These are phyloP conservation scores for Salvator merianae DNA, from an alignment of 2,113 vertebrate genomes.

Conservation along the genomic window DNA sequence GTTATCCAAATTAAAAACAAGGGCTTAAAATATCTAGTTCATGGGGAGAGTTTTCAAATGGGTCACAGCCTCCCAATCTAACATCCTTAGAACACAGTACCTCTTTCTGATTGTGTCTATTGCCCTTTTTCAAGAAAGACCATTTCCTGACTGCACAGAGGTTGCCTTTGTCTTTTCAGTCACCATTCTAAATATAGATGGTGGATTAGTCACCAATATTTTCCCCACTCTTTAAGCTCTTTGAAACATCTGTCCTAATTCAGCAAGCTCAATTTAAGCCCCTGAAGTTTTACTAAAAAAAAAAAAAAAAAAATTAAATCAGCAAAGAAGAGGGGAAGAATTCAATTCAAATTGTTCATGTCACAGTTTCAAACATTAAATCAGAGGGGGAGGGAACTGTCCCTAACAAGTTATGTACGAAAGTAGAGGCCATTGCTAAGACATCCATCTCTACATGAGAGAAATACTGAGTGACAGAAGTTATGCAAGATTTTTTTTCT, in stretches of 20 bases:
- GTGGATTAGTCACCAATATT: conserved; percentile 79
- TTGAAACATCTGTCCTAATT: conserved; percentile 82
- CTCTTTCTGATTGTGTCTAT: neutral
- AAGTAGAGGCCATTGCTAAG: neutral
- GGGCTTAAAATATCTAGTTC: neutral
- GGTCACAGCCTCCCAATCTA: neutral
- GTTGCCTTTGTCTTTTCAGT: conserved; percentile 46
- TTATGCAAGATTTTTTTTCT: no score
- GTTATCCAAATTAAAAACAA: neutral
- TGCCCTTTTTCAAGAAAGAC: conserved; percentile 16
- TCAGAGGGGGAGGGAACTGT: neutral
- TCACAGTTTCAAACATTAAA: neutral
- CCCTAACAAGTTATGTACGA: neutral
- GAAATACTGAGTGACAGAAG: neutral
- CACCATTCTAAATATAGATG: conserved; percentile 68
- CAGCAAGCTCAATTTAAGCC: conserved; percentile 49
- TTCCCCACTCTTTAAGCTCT: conserved; percentile 74
- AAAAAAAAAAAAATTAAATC: conserved; percentile 43
- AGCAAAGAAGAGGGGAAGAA: neutral
- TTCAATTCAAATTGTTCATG: neutral
- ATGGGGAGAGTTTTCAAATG: neutral
- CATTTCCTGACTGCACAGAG: conserved; percentile 19
- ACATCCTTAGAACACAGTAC: neutral
- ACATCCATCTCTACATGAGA: neutral
- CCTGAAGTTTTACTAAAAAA: conserved; percentile 31